Conservation (phyloP, 2,113 vertebrate genomes). For the Heterotilapia buettikoferi region DNA sequence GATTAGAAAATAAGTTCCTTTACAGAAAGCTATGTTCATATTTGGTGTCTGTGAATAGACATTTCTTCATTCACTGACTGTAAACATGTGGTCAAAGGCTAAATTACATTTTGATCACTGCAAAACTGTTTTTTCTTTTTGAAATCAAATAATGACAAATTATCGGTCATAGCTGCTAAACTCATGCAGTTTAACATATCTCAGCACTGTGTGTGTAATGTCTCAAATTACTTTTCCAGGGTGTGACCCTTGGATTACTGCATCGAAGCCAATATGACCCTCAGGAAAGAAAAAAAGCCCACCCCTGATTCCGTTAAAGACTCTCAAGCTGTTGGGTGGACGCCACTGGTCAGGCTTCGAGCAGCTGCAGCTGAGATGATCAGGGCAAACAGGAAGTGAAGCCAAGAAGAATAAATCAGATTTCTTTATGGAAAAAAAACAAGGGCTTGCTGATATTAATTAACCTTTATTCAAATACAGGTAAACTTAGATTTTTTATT, state of each 20-base stretch:
- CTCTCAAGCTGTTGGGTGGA: neutral
- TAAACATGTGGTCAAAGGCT: neutral
- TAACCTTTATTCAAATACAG: neutral
- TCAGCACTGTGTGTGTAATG: neutral
- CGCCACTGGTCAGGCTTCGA: neutral
- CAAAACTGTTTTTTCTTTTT: neutral
- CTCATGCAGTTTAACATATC: neutral
- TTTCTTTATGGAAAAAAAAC: neutral
- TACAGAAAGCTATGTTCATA: neutral
- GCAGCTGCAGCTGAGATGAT: neutral
- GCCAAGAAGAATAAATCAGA: neutral
- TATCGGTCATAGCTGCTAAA: neutral
- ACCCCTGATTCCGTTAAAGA: neutral
- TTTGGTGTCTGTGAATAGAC: neutral
- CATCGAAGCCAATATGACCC: neutral
- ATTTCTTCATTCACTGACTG: neutral
- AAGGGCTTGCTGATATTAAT: neutral
- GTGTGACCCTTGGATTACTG: neutral
- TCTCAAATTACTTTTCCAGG: neutral
- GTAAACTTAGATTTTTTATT: rapidly evolving
- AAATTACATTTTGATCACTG: neutral
- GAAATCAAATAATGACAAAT: neutral
- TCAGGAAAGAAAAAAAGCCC: neutral
- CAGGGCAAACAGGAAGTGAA: neutral
- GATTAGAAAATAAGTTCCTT: neutral